These are phyloP conservation scores for Eupsittula cactorum DNA, from an alignment of 2,113 vertebrate species.

Conservation along the genomic window DNA sequence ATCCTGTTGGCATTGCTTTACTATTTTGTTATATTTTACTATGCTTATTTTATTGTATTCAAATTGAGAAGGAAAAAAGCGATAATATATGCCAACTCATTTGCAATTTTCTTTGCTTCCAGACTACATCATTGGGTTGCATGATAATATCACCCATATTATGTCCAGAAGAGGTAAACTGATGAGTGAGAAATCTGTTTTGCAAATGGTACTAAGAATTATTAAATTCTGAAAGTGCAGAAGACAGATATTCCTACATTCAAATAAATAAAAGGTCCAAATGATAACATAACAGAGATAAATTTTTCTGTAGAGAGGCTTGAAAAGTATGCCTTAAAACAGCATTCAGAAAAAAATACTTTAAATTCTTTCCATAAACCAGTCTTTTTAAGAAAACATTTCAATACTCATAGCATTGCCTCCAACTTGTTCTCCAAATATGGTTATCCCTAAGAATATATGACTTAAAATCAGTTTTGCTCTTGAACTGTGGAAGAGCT, in stretches of 20 bases:
- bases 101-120: slow-evolving; percentile 43
- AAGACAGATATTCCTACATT: not conserved
- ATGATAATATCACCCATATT: not conserved
- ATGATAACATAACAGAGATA: fast-evolving
- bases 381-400: not conserved
- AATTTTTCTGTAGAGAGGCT: not conserved
- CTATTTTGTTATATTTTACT: slow-evolving; percentile 1
- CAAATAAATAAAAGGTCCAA: not conserved
- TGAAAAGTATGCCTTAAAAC: not conserved
- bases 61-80: not conserved
- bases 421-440: not conserved
- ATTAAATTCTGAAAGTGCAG: not conserved
- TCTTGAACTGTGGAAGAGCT: not conserved
- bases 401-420: not conserved
- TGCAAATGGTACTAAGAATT: not conserved
- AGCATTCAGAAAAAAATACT: not conserved
- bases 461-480: not conserved
- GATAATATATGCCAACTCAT: slow-evolving; percentile 23
- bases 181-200: not conserved
- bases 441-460: not conserved
- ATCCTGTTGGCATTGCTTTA: not conserved
- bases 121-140: not conserved
- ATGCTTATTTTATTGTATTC: slow-evolving; percentile 40
- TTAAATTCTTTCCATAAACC: not conserved
- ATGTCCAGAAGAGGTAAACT: slow-evolving; percentile 28